Base-by-base conservation (phyloP, 2,888 invertebrate genomes). In the Allolobophora icterica region DNA sequence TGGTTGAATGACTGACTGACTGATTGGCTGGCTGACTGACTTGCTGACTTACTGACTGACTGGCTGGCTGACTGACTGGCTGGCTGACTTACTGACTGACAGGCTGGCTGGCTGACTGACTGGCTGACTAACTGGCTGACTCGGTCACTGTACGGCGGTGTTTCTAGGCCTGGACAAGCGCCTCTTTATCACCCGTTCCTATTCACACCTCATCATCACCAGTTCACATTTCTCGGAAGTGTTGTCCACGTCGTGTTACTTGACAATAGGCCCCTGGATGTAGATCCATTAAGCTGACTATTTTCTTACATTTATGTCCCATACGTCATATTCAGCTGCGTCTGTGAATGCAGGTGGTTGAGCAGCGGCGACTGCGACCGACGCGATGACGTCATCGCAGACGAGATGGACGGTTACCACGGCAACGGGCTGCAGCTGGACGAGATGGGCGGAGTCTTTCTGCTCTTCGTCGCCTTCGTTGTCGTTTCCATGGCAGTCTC, bases 361-460 rank as follows among this genome's bases (percentile, higher is more conserved):
- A 87, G 87, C 87, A 87, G 15, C 34, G 38, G 87, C 21, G 87
- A 87, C 19, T 87, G 87, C 24, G 87, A 87, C 87, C 87, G 38
- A 21, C 38, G 34, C 11, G 87, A 87, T 34, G 87, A 87, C 35
- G 34, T 38, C 87, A 38, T 35, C 34, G 21, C 33, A 21, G 35
- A 34, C 34, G 87, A 33, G 17, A n/a, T 3, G 5, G 21, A 34
- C 35, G 35, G 35, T 34, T 38, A 34, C 38, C 87, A 87, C 17
- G n/a, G 71, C 8, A 87, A 38, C 21, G 87, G 87, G 5, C 87
- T 87, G 35, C 87, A 87, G 38, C 34, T 87, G 35, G 87, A 87
- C 34, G 87, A 87, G 87, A 87, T 87, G 35, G 87, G 87, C 34
- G 87, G 87, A 34, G 87, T 87, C 35, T 87, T 87, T 24, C 34